phyloP scores from a whole-genome alignment of 2,888 invertebrate genomes.

The Zeuzera pyrina region DNA sequence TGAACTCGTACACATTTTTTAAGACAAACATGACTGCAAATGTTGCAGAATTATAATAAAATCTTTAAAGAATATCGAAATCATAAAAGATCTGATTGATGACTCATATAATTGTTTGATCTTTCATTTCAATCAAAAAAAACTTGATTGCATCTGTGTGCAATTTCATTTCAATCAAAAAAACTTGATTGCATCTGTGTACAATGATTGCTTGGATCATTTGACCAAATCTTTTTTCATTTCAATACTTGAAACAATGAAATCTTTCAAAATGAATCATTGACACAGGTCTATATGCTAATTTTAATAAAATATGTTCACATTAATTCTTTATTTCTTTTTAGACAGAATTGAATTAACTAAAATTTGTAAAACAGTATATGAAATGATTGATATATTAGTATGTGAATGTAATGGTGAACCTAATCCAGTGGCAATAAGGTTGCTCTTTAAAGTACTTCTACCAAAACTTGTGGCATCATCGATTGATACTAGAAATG shows the following conservation, averaged over 20 bases:
- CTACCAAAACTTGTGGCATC: slow-evolving; percentile 49
- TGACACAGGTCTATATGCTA: neutral
- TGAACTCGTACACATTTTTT: too few relatives aligned
- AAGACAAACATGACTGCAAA: too few relatives aligned
- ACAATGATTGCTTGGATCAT: too few relatives aligned
- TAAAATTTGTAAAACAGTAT: slow-evolving; percentile 38
- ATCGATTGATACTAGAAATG: slow-evolving; percentile 37
- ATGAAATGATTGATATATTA: slow-evolving; percentile 49
- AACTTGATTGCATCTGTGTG: too few relatives aligned
- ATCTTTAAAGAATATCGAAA: too few relatives aligned
- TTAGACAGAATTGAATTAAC: slow-evolving; percentile 49
- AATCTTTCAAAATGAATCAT: neutral
- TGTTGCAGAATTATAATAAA: too few relatives aligned
- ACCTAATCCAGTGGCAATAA: slow-evolving; percentile 37
- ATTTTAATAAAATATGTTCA: neutral
- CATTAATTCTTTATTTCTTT: slow-evolving; percentile 19
- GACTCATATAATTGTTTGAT: too few relatives aligned
- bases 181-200: too few relatives aligned
- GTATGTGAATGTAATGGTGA: slow-evolving; percentile 29
- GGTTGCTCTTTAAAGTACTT: slow-evolving; percentile 50
- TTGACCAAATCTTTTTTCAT: too few relatives aligned
- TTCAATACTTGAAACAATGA: neutral
- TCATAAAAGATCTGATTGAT: too few relatives aligned
- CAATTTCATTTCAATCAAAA: too few relatives aligned
- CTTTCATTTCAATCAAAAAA: too few relatives aligned